Evolutionary conservation across 2,113 vertebrate species (phyloP).

Genomic region (Engraulis encrasicolus): DNA sequence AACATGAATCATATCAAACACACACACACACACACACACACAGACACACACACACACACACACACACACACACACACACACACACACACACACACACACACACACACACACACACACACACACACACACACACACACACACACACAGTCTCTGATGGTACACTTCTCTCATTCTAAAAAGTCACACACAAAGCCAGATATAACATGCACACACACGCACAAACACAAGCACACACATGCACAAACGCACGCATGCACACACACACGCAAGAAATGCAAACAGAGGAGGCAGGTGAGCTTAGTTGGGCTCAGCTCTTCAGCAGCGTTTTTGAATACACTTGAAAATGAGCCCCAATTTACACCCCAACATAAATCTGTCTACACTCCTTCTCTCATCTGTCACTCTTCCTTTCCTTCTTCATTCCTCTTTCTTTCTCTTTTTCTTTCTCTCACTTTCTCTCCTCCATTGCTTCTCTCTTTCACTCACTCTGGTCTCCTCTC

Average conservation of each 20-base stretch:
- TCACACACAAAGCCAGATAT: neutral
- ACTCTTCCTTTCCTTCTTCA: constrained; percentile 7
- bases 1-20: neutral
- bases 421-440: neutral
- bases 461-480: neutral
- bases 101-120: constrained; percentile 17
- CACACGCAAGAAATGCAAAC: constrained; percentile 24
- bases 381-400: constrained; percentile 4
- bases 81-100: neutral
- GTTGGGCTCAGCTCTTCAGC: constrained; percentile 29
- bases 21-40: neutral
- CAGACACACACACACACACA: constrained; percentile 4
- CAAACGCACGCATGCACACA: neutral
- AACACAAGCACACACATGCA: neutral
- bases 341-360: constrained; percentile 33
- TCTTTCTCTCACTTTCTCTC: neutral
- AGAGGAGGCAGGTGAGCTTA: constrained; percentile 40
- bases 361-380: constrained; percentile 42
- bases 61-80: neutral
- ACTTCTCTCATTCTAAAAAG: neutral
- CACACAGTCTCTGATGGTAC: neutral
- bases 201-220: constrained; percentile 4
- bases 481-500: no score
- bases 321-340: constrained; percentile 20
- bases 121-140: neutral